Percentiles rank a stretch among this genome's conserved stretches.
phyloP scores from a whole-genome alignment of 23 tunicate species.

The Halocynthia aurantium region DNA sequence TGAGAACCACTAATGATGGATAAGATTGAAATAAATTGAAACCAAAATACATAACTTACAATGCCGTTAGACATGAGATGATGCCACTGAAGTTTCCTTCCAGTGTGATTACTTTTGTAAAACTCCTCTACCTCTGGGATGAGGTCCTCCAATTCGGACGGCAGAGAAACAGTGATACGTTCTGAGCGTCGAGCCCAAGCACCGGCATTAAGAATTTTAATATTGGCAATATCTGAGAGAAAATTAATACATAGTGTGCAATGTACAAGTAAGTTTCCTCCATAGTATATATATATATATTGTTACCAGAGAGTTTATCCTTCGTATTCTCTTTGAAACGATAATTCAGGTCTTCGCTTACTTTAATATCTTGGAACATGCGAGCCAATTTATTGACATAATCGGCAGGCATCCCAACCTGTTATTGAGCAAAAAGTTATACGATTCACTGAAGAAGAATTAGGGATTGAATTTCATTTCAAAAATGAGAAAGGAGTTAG shows the following conservation, averaged over 20 bases:
- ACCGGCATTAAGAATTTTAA: slow-evolving; percentile 81
- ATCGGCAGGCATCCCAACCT: slow-evolving; percentile 96
- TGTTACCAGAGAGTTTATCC: slow-evolving; percentile 36
- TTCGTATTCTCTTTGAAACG: slow-evolving; percentile 48
- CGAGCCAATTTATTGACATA: slow-evolving; percentile 80
- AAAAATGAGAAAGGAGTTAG: not conserved
- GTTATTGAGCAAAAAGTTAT: not conserved
- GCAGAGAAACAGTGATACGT: slow-evolving; percentile 63
- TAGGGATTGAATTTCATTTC: no score
- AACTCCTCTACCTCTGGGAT: slow-evolving; percentile 80
- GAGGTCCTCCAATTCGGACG: slow-evolving; percentile 62
- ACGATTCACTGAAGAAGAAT: not conserved
- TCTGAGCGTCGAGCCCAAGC: slow-evolving; percentile 86
- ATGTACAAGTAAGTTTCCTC: not conserved
- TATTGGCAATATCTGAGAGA: slow-evolving; percentile 52
- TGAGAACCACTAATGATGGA: not conserved
- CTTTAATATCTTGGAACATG: slow-evolving; percentile 95
- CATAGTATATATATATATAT: not conserved
- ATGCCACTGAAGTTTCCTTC: slow-evolving; percentile 79
- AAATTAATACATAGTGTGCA: not conserved
- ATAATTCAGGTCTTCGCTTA: slow-evolving; percentile 75
- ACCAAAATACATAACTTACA: slow-evolving; percentile 19
- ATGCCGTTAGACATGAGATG: slow-evolving; percentile 83
- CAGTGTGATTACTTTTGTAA: slow-evolving; percentile 70
- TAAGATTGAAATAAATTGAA: not conserved